Evolutionary conservation across 1,140 invertebrate species (phyloP), one percentile per base, ranked within the genome.

Genomic region (Choristoneura fumiferana): DNA sequence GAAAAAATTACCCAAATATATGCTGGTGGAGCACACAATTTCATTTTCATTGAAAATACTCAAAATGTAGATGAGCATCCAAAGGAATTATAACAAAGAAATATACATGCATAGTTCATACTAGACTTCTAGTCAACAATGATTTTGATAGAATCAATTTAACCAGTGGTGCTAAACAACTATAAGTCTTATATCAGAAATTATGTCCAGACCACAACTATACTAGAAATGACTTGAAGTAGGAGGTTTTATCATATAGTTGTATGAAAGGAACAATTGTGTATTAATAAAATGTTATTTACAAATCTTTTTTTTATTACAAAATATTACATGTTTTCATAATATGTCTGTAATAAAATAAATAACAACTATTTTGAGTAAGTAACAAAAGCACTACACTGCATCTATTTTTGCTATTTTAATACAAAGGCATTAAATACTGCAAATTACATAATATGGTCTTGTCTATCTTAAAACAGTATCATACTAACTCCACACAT

Each of bases 11-110:
- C 55, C 14, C 60, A 74, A 59, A 81, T 90, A 12, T 87, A 78
- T 75, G 74, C 85, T 55, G 89, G 89, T 6, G 76, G 86, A 36
- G 87, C 84, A 22, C 86, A 89, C 58, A 90, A 90, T 58, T 90
- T 90, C 70, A 57, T 89, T 22, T 60, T 84, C 13, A 73, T 40
- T 56, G 68, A 81, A 53, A 57, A 75, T 22, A 38, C 17, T 58
- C 22, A 57, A 0, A 15, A 49, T 22, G 18, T 6, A 49, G 9
- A n/a, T 9, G 18, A 29, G 1, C 40, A 22, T n/a, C 4, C n/a
- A 4, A 49, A 14, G 52, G 6, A 54, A n/a, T n/a, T 29, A 6
- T 29, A 29, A 29, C 2, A 29, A 6, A 29, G 22, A 29, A 29
- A 29, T 29, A n/a, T n/a, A n/a, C n/a, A n/a, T n/a, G n/a, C n/a